Percentiles rank a stretch among this genome's conserved stretches.
Evolutionary conservation across 1,140 invertebrate species (phyloP).

Genomic region (Rhagoletis pomonella): DNA sequence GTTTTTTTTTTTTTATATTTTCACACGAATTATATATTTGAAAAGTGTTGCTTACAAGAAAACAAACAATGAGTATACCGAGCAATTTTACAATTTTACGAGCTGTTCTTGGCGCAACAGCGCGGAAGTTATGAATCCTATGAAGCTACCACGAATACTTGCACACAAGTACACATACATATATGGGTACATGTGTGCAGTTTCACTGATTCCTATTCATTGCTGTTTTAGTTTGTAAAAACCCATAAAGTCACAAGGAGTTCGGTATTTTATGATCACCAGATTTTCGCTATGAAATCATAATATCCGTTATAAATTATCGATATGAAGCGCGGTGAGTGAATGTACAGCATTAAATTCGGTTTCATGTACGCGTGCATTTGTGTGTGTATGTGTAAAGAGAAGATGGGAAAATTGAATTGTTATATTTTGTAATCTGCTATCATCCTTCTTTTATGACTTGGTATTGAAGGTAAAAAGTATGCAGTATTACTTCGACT

Average conservation of each 20-base stretch:
- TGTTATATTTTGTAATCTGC: not conserved
- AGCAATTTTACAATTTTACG: slow-evolving; percentile 28
- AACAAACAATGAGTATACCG: not conserved
- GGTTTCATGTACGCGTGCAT: not conserved
- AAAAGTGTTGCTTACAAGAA: not conserved
- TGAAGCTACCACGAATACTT: not conserved
- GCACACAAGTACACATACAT: not conserved
- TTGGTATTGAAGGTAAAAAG: no score
- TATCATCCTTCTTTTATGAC: no score
- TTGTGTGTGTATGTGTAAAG: not conserved
- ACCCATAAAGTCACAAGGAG: not conserved
- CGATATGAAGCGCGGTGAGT: not conserved
- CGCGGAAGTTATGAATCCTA: slow-evolving; percentile 42
- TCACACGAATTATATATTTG: no score
- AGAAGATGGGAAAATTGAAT: not conserved
- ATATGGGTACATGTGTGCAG: not conserved
- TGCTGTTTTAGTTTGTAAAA: not conserved
- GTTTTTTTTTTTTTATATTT: no score
- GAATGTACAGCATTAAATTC: not conserved
- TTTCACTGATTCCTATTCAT: not conserved
- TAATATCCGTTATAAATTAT: not conserved
- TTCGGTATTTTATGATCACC: not conserved
- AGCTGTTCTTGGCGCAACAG: not conserved
- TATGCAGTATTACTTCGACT: no score
- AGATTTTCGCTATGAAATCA: slow-evolving; percentile 35